These are phyloP conservation scores for Dusona sp. DNA, from an alignment of 2,888 invertebrate genomes.

Conservation along the genomic window DNA sequence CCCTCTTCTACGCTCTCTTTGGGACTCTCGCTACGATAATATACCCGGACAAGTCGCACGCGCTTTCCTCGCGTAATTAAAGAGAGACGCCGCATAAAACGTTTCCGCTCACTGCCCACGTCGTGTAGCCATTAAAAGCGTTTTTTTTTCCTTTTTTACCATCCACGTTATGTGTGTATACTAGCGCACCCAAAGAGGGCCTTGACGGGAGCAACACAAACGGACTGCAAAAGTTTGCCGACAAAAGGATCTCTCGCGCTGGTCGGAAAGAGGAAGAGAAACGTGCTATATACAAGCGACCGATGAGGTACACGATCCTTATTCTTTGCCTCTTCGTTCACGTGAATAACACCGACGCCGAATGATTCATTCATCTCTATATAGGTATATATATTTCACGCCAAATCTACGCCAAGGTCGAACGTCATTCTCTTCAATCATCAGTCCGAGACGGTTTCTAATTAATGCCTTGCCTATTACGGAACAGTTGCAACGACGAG, in stretches of 20 bases:
- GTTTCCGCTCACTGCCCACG: constrained; percentile 75
- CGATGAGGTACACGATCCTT: constrained; percentile 35
- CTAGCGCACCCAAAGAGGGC: constrained; percentile 55
- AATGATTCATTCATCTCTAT: constrained; percentile 46
- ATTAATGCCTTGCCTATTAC: background rate
- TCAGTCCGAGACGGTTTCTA: constrained; percentile 22
- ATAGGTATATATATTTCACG: constrained; percentile 13
- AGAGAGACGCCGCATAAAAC: constrained; percentile 73
- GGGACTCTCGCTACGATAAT: constrained; percentile 35
- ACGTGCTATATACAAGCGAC: constrained; percentile 23
- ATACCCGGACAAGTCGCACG: constrained; percentile 63
- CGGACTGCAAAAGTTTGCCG: constrained; percentile 53
- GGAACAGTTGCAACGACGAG: background rate
- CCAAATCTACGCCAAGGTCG: constrained; percentile 57
- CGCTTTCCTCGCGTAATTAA: constrained; percentile 75
- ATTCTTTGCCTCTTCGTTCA: constrained; percentile 32
- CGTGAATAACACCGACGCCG: constrained; percentile 23
- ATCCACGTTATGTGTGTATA: constrained; percentile 40
- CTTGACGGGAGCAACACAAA: constrained; percentile 55
- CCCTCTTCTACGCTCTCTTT: constrained; percentile 49
- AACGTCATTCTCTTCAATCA: constrained; percentile 32
- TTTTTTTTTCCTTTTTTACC: constrained; percentile 19
- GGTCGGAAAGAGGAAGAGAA: constrained; percentile 38
- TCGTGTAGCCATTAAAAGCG: constrained; percentile 74
- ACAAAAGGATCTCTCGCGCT: constrained; percentile 59